Evolutionary conservation across 1,140 invertebrate species (phyloP).

Genomic region (Lucilia cuprina): DNA sequence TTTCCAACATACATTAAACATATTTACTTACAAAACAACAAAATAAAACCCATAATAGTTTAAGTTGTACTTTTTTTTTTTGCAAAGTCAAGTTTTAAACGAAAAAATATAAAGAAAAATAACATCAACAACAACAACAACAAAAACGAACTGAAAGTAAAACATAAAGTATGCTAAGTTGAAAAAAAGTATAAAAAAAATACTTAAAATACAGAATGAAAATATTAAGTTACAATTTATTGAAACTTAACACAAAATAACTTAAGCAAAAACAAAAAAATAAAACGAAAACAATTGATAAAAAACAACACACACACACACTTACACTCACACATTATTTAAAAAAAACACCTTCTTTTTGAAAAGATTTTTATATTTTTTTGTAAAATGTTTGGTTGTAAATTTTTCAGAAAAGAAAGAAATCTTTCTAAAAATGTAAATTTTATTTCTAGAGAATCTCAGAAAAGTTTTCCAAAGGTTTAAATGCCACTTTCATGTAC

Average conservation of each 20-base stretch:
- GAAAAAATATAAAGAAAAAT: neutral
- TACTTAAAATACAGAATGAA: neutral
- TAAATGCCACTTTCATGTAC: too few species aligned
- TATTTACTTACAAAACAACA: too few species aligned
- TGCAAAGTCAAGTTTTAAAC: neutral
- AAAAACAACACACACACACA: neutral
- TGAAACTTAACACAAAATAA: neutral
- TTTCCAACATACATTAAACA: neutral
- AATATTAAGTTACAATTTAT: neutral
- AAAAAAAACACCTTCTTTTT: too few species aligned
- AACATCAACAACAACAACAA: too few species aligned
- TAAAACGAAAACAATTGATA: constrained; percentile 7
- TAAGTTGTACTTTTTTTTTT: constrained; percentile 5
- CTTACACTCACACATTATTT: neutral
- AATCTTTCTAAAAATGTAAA: too few species aligned
- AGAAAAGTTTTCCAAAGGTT: too few species aligned
- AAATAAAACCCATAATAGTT: neutral
- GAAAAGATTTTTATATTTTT: too few species aligned
- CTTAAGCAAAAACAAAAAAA: constrained; percentile 9
- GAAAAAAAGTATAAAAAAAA: neutral
- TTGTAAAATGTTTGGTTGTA: too few species aligned
- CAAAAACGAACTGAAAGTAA: neutral
- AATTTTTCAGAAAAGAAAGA: too few species aligned
- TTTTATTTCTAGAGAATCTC: too few species aligned
- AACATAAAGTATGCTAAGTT: neutral